Percentiles rank a stretch among this genome's conserved stretches.
Conservation (phyloP, 2,797 vertebrate species). For the Prionace glauca region DNA sequence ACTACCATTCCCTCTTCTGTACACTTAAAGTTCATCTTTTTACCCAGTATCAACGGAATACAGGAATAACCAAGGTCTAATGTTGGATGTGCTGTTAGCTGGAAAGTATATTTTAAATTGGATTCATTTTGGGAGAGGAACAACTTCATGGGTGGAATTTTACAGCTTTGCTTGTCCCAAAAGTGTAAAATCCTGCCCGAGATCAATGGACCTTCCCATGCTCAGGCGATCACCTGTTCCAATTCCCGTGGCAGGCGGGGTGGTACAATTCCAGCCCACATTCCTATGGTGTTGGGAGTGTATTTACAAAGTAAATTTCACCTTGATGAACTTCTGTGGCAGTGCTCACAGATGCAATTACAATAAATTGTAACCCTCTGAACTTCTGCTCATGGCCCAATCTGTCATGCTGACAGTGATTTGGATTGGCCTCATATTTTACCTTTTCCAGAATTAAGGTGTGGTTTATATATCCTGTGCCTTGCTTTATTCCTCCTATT, state of each 20-base stretch:
- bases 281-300: background rate
- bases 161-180: no score
- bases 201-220: no score
- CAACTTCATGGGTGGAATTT: no score
- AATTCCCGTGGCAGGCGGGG: no score
- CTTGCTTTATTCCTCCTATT: background rate
- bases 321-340: background rate
- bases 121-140: background rate
- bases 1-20: slow-evolving; percentile 77
- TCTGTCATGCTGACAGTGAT: background rate
- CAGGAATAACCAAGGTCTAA: no score
- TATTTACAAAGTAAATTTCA: background rate
- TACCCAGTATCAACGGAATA: background rate
- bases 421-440: background rate
- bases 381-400: background rate
- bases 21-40: slow-evolving; percentile 47
- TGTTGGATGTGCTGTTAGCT: background rate
- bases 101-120: background rate
- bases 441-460: background rate
- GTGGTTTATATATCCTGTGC: background rate
- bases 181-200: no score
- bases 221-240: no score
- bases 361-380: background rate
- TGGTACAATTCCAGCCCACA: no score
- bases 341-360: background rate